Evolutionary conservation across 1,140 invertebrate species (phyloP).

Genomic region (Theocolax elegans): DNA sequence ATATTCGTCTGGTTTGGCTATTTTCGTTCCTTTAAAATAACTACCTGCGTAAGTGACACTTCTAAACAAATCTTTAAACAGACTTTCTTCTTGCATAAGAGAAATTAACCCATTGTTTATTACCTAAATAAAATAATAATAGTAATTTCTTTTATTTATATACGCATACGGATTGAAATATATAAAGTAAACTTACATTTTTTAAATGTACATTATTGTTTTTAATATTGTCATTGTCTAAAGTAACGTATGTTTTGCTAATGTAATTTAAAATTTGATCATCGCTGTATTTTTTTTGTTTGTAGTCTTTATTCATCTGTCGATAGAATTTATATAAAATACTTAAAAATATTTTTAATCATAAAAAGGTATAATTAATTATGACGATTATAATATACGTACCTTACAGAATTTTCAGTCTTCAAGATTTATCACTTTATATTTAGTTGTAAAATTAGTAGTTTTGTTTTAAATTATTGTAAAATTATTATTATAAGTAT

Average conservation of each 20-base stretch:
- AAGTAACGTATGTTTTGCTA: conserved; percentile 13
- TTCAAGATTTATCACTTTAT: too few species aligned
- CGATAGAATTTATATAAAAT: neutral
- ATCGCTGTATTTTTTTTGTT: neutral
- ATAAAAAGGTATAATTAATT: too few species aligned
- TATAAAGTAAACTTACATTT: neutral
- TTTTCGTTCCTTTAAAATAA: conserved; percentile 66
- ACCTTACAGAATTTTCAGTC: too few species aligned
- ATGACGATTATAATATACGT: too few species aligned
- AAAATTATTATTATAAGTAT: too few species aligned
- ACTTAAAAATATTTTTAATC: too few species aligned
- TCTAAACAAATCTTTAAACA: conserved; percentile 50
- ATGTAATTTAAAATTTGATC: conserved; percentile 10
- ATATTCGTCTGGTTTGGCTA: conserved; percentile 66
- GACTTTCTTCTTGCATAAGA: conserved; percentile 44
- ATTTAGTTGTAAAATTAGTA: too few species aligned
- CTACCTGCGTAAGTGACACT: conserved; percentile 65
- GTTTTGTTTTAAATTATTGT: too few species aligned
- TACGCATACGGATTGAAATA: neutral
- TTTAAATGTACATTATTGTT: conserved; percentile 3
- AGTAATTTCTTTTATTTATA: neutral
- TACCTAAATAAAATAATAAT: neutral
- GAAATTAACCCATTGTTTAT: conserved; percentile 19
- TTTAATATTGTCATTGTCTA: conserved; percentile 17
- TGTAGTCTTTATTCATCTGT: too few species aligned